Base-by-base conservation (phyloP, 2,797 vertebrate species). In the Sebastiscus tertius region DNA sequence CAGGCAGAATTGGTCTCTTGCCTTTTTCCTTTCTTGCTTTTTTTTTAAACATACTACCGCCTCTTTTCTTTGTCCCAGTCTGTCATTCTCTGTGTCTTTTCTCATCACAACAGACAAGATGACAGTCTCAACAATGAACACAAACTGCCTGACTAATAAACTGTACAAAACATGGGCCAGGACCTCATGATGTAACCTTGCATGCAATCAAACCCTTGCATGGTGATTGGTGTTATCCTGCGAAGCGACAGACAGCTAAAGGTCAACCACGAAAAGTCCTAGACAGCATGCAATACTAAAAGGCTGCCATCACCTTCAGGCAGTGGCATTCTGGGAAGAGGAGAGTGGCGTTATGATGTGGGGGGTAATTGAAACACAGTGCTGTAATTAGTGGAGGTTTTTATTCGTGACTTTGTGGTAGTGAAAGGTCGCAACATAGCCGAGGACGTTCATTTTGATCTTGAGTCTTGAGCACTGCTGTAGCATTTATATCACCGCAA, bases 291-390 rank as follows among this genome's bases (percentile, higher is more conserved):
- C 70, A 26, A 85, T 68, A 84, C 85, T 89, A 82, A 93, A 88
- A 92, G 84, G 88, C 90, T 88, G 82, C 79, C 56, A 20, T 94
- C 93, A 94, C 93, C 93, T 94, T 95, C 92, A 92, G 80, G 82
- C 85, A 34, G 72, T 84, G 82, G 87, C 82, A 75, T 91, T 93
- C 88, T 80, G 83, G 78, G 82, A 81, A 74, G 66, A 58, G 76
- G 56, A 65, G 72, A 56, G 69, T 18, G 52, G 70, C 13, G 62
- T 86, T 92, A 75, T 88, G 82, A 93, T 83, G 85, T 79, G 79
- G 79, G 74, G 76, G 74, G 42, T 87, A 86, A 93, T 81, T 87
- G 88, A 90, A 94, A 93, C 72, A 76, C 77, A 60, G 79, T 70
- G 69, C 77, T 83, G 65, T 80, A 82, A 91, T 86, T 85, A 85